Conservation (phyloP, 2,113 vertebrate genomes). For the Plectropomus leopardus region DNA sequence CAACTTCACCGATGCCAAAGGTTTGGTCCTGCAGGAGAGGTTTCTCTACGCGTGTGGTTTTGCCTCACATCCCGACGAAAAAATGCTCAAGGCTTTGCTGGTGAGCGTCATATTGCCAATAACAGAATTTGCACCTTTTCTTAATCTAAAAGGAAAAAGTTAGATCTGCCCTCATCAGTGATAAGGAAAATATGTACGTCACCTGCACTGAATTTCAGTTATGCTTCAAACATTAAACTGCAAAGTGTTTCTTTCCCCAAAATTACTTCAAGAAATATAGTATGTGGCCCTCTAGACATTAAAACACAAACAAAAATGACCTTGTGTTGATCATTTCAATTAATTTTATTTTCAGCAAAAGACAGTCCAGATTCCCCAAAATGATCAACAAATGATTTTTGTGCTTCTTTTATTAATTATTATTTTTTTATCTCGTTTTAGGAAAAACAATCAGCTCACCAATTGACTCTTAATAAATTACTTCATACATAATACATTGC, state of each 20-base stretch:
- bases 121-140: background rate
- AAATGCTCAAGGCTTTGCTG: constrained; percentile 89
- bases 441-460: background rate
- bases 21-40: constrained; percentile 90
- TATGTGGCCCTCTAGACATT: background rate
- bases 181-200: too few relatives aligned
- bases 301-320: background rate
- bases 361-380: too few relatives aligned
- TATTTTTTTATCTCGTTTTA: too few relatives aligned
- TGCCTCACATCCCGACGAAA: constrained; percentile 92
- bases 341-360: background rate
- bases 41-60: constrained; percentile 98
- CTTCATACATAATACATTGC: background rate
- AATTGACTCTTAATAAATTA: background rate
- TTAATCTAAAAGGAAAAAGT: background rate
- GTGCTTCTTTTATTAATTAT: too few relatives aligned
- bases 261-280: background rate
- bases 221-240: background rate
- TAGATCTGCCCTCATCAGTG: background rate
- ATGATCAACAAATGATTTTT: too few relatives aligned
- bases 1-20: constrained; percentile 91
- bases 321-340: background rate
- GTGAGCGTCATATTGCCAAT: constrained; percentile 81
- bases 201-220: background rate
- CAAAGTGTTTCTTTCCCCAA: too few relatives aligned